These are phyloP conservation scores for Corythoichthys intestinalis DNA, from an alignment of 2,113 vertebrate species.

Conservation along the genomic window DNA sequence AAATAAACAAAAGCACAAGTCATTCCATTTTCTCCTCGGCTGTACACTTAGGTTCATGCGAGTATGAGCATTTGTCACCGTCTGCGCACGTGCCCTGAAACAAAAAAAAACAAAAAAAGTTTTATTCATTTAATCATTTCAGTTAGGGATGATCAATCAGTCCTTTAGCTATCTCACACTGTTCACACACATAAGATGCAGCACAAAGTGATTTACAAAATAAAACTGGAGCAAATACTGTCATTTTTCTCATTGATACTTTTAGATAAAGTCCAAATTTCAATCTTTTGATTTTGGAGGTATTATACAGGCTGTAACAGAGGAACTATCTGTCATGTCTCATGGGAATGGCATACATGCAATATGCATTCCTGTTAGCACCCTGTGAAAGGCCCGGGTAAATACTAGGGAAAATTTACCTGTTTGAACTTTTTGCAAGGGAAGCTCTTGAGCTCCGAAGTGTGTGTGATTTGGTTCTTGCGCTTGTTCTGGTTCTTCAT, in stretches of 20 bases:
- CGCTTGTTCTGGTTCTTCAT: constrained; percentile 82
- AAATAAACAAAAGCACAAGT: constrained; percentile 8
- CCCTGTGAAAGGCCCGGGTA: neutral
- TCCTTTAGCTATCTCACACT: too few species aligned
- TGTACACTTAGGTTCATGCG: constrained; percentile 52
- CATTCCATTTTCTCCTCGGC: constrained; percentile 29
- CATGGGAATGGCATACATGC: neutral
- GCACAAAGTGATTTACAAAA: too few species aligned
- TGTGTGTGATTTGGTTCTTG: constrained; percentile 64
- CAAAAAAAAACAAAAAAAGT: neutral
- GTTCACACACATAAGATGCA: too few species aligned
- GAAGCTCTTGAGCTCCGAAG: constrained; percentile 68
- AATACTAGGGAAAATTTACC: constrained; percentile 53
- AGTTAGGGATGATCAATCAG: too few species aligned
- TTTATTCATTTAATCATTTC: too few species aligned
- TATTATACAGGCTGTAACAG: too few species aligned
- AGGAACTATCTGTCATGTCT: too few species aligned
- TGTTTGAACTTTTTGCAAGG: constrained; percentile 84
- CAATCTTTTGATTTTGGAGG: too few species aligned
- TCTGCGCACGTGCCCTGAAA: constrained; percentile 75
- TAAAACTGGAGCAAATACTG: too few species aligned
- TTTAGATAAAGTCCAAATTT: too few species aligned
- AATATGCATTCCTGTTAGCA: neutral
- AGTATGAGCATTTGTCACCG: constrained; percentile 79
- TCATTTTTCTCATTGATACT: too few species aligned